These are phyloP conservation scores for Bujurquina vittata DNA, from an alignment of 2,113 vertebrate species.

Conservation along the genomic window DNA sequence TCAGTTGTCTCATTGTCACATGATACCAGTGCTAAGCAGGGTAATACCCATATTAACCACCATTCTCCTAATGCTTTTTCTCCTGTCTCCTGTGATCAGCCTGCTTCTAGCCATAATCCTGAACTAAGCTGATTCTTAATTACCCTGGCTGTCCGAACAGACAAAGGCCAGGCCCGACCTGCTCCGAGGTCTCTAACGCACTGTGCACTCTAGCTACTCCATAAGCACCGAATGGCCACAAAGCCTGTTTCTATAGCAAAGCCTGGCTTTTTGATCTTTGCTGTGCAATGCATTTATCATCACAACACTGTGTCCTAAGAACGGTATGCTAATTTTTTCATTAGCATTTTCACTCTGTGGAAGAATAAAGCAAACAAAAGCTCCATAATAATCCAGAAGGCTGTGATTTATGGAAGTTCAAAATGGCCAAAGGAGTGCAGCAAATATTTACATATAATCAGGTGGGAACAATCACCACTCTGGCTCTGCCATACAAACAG, in stretches of 20 bases:
- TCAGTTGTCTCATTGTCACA: constrained; percentile 70
- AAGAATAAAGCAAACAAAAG: constrained; percentile 67
- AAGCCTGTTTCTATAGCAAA: constrained; percentile 11
- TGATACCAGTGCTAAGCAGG: constrained; percentile 71
- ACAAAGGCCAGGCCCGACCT: constrained; percentile 60
- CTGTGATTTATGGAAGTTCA: constrained; percentile 61
- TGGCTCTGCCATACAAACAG: constrained; percentile 43
- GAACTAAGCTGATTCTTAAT: constrained; percentile 78
- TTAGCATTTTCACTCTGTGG: constrained; percentile 53
- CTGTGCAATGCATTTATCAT: constrained; percentile 46
- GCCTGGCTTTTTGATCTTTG: constrained; percentile 43
- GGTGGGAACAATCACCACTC: constrained; percentile 61
- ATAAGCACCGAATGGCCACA: constrained; percentile 20
- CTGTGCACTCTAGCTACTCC: constrained; percentile 14
- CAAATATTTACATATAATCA: constrained; percentile 72
- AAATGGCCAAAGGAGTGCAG: constrained; percentile 58
- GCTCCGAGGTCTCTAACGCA: constrained; percentile 42
- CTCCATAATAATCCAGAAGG: constrained; percentile 44
- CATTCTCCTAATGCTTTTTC: constrained; percentile 73
- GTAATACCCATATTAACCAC: constrained; percentile 78
- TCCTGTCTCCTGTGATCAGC: constrained; percentile 74
- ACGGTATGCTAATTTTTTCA: constrained; percentile 41
- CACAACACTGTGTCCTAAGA: constrained; percentile 24
- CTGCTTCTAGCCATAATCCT: constrained; percentile 70
- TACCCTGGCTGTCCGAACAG: constrained; percentile 66